Conservation (phyloP, 92 coral and sea anemone species). For the Parazoanthus swiftii region DNA sequence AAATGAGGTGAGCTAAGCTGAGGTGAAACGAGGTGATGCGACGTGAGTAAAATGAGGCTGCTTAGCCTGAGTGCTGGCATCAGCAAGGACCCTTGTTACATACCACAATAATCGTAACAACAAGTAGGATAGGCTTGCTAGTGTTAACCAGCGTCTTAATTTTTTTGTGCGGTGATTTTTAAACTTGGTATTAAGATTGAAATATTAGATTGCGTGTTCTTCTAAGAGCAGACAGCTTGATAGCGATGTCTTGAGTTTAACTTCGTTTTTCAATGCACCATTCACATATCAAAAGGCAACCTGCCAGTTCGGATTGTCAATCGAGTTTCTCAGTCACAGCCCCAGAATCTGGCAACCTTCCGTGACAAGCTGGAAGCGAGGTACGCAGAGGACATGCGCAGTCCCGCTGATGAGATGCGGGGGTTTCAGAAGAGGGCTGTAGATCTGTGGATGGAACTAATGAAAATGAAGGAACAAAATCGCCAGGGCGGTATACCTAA, state of each 20-base stretch:
- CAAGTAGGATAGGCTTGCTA: no score
- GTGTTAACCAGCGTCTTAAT: no score
- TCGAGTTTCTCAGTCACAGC: conserved; percentile 89
- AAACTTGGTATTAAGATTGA: neutral
- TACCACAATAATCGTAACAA: no score
- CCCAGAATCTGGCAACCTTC: conserved; percentile 76
- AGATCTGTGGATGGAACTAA: conserved; percentile 61
- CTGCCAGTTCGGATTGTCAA: conserved; percentile 87
- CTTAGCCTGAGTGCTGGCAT: no score
- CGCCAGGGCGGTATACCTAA: neutral
- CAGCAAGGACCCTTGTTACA: no score
- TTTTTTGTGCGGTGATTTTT: neutral
- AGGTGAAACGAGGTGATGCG: no score
- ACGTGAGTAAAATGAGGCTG: no score
- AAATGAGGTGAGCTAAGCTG: no score
- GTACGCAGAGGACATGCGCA: conserved; percentile 67
- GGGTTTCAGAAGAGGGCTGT: conserved; percentile 56
- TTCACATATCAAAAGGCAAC: conserved; percentile 58
- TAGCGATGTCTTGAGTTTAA: neutral
- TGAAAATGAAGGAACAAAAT: conserved; percentile 59
- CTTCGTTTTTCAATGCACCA: neutral
- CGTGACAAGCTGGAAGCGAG: conserved; percentile 73
- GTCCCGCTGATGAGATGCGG: conserved; percentile 50
- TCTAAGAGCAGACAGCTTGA: neutral
- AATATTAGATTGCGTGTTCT: no score